These are phyloP conservation scores for Nicator chloris DNA, from an alignment of 2,113 vertebrate genomes.

Conservation along the genomic window DNA sequence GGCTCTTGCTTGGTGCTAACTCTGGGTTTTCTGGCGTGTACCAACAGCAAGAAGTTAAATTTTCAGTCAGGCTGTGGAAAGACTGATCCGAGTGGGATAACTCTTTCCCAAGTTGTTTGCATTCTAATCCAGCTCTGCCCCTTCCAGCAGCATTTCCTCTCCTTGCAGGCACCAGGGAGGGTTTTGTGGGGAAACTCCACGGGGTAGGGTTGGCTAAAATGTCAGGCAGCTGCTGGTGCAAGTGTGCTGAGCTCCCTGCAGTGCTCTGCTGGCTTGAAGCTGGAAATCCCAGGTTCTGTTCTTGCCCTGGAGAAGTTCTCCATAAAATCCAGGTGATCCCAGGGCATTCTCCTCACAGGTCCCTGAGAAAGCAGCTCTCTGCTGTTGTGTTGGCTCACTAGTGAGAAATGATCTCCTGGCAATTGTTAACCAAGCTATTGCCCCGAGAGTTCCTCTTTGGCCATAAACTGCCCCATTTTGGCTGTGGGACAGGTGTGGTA, in stretches of 20 bases:
- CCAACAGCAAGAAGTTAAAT: neutral
- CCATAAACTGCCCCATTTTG: neutral
- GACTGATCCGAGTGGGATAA: neutral
- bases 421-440: neutral
- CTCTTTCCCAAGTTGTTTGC: neutral
- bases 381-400: neutral
- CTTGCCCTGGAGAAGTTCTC: neutral
- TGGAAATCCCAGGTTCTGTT: neutral
- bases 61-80: neutral
- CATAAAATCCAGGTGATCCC: neutral
- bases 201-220: neutral
- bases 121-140: neutral
- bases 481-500: neutral
- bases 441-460: neutral
- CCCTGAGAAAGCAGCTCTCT: neutral
- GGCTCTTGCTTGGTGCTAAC: neutral
- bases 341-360: neutral
- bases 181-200: neutral
- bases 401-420: neutral
- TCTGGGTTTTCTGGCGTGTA: rapidly evolving
- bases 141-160: neutral
- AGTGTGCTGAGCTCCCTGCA: neutral
- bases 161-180: rapidly evolving
- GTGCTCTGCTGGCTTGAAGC: neutral
- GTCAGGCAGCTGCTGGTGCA: neutral